phyloP scores from a whole-genome alignment of 2,113 vertebrate genomes.

The Megalops atlanticus region DNA sequence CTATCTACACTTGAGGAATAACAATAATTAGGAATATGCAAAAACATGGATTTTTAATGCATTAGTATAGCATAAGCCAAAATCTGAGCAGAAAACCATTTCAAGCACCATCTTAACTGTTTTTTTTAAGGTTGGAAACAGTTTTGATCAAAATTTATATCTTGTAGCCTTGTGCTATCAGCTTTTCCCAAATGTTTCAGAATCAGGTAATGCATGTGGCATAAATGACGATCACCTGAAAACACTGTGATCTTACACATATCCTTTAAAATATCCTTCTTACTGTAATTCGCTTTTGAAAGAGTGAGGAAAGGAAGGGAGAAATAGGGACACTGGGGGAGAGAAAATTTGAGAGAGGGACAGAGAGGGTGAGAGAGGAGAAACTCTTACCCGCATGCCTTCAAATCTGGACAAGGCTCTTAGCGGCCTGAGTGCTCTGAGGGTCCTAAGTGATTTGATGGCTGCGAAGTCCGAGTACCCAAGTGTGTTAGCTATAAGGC shows the following conservation, averaged over 20 bases:
- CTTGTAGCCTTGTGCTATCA: not conserved
- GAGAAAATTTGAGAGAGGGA: constrained; percentile 8
- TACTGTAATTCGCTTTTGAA: no score
- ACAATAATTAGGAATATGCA: not conserved
- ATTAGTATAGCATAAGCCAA: not conserved
- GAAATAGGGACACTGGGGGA: not conserved
- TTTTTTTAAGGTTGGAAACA: not conserved
- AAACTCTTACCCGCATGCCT: constrained; percentile 94
- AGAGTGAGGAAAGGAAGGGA: not conserved
- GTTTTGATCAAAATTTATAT: not conserved
- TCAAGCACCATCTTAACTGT: no score
- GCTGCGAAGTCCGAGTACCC: constrained; percentile 95
- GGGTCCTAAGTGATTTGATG: constrained; percentile 94
- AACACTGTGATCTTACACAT: no score
- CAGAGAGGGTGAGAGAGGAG: constrained; percentile 46
- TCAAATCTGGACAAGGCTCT: constrained; percentile 95
- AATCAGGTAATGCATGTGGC: not conserved
- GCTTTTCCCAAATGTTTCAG: not conserved
- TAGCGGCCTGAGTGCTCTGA: constrained; percentile 89
- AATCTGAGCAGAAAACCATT: no score
- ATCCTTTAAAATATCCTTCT: no score
- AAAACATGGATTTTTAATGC: not conserved
- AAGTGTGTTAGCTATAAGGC: constrained; percentile 86
- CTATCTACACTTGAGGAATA: not conserved
- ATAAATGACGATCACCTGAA: not conserved